Percentiles rank a stretch among this genome's conserved stretches.
Evolutionary conservation across 2,113 vertebrate genomes (phyloP).

Genomic region (Toxostoma redivivum): DNA sequence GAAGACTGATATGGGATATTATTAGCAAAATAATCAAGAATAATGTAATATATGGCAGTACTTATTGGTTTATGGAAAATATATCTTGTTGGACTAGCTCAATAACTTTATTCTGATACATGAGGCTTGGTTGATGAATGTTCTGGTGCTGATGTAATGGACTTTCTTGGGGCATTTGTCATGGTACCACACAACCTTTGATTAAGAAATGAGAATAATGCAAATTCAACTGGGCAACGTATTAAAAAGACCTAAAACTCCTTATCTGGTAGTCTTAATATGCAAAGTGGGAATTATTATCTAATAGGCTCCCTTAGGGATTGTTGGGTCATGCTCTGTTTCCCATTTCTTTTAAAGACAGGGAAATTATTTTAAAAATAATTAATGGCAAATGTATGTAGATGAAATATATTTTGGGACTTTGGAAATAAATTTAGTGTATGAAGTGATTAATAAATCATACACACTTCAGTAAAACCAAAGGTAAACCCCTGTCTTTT

Average conservation of each 20-base stretch:
- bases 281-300: background rate
- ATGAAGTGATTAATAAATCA: background rate
- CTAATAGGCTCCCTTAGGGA: background rate
- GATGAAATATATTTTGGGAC: background rate
- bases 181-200: background rate
- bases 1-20: background rate
- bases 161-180: constrained; percentile 16
- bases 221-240: background rate
- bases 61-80: constrained; percentile 35
- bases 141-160: constrained; percentile 34
- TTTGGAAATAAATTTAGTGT: background rate
- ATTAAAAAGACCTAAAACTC: background rate
- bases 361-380: background rate
- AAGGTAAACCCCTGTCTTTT: background rate
- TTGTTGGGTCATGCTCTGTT: background rate
- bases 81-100: constrained; percentile 18
- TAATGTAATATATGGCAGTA: constrained; percentile 49
- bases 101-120: background rate
- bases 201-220: constrained; percentile 2
- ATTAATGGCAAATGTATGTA: background rate
- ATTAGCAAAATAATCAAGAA: constrained; percentile 52
- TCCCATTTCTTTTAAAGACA: background rate
- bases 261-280: background rate
- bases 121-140: background rate
- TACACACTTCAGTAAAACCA: background rate